These are phyloP conservation scores for Tetranychus cinnabarinus DNA, from an alignment of 1,140 invertebrate genomes.

Conservation along the genomic window DNA sequence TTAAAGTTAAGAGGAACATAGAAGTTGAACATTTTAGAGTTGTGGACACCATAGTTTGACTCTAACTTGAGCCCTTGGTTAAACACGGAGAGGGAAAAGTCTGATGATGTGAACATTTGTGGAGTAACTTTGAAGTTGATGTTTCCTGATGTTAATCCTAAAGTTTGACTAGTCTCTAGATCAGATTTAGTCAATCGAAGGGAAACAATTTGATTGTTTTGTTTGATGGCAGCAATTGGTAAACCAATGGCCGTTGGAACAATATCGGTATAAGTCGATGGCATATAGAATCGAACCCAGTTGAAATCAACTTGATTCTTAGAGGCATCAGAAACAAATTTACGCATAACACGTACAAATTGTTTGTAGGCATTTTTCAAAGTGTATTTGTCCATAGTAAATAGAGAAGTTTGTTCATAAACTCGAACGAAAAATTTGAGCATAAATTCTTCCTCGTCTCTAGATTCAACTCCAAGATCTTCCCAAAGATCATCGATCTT, in stretches of 20 bases:
- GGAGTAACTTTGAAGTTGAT: not conserved
- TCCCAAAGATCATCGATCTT: not conserved
- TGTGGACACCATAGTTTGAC: too few relatives aligned
- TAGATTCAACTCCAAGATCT: not conserved
- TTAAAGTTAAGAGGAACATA: too few relatives aligned
- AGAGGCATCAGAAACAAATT: not conserved
- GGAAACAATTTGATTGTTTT: not conserved
- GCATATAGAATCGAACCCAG: not conserved
- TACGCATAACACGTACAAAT: not conserved
- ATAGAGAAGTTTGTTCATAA: constrained; percentile 10
- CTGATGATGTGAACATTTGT: not conserved
- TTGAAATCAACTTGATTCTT: not conserved
- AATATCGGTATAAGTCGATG: not conserved
- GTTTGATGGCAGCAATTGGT: not conserved
- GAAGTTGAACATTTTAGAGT: too few relatives aligned
- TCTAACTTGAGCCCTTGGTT: not conserved
- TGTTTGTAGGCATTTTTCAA: constrained; percentile 6
- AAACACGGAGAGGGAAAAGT: not conserved
- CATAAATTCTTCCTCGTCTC: constrained; percentile 8
- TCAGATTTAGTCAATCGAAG: not conserved
- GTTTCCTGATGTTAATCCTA: not conserved
- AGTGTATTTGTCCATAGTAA: constrained; percentile 7
- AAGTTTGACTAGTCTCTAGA: not conserved
- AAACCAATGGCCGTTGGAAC: not conserved
- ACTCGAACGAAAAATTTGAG: constrained; percentile 9